Conservation (phyloP, 2,888 invertebrate genomes). For the Invenusta paracnida region DNA sequence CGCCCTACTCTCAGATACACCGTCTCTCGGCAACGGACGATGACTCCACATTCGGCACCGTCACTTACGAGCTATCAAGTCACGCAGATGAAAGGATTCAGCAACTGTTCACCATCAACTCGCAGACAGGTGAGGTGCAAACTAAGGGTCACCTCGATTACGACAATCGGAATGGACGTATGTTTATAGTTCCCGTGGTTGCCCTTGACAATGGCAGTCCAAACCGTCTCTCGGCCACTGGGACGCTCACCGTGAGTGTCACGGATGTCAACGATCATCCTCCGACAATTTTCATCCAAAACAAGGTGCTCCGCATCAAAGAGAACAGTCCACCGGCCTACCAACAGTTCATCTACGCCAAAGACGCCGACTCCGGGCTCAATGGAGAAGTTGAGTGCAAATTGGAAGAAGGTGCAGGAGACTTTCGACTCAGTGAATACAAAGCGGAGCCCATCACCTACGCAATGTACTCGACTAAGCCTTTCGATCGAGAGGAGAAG, state of each 20-base stretch:
- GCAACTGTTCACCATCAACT: constrained; percentile 21
- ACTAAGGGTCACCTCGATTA: constrained; percentile 28
- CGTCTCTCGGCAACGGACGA: constrained; percentile 33
- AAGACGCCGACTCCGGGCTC: not conserved
- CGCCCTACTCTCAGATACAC: constrained; percentile 12
- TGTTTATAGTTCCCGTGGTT: constrained; percentile 14
- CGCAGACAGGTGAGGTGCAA: constrained; percentile 24
- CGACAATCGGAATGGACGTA: constrained; percentile 4
- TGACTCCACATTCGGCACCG: constrained; percentile 23
- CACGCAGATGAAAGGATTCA: constrained; percentile 27
- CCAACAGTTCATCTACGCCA: not conserved
- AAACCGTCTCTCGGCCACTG: not conserved
- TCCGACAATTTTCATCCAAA: not conserved
- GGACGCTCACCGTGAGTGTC: constrained; percentile 21
- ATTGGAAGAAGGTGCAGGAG: not conserved
- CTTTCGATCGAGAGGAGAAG: not conserved
- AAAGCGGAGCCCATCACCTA: not conserved
- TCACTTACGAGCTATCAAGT: constrained; percentile 27
- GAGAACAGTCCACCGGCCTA: not conserved
- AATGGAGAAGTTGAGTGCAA: not conserved
- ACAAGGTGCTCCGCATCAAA: not conserved
- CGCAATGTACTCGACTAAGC: not conserved
- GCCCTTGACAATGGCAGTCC: constrained; percentile 21
- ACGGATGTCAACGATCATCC: constrained; percentile 38
- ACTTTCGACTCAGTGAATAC: not conserved